Conservation (phyloP, 2,113 vertebrate species). For the Halichoeres trimaculatus region DNA sequence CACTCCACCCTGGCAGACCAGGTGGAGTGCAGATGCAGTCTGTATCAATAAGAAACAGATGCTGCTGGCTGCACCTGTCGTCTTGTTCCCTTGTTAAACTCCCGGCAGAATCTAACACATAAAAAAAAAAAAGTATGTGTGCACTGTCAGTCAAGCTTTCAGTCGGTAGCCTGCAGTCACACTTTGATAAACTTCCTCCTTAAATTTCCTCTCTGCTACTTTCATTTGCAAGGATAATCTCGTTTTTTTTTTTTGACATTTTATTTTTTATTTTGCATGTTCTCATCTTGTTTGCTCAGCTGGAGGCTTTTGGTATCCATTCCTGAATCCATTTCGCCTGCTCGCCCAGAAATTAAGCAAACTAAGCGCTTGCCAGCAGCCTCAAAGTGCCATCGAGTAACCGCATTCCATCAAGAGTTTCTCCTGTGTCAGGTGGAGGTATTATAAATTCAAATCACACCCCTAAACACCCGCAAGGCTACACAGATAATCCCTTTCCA, state of each 20-base stretch:
- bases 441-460: slow-evolving; percentile 30
- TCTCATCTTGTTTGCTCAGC: slow-evolving; percentile 68
- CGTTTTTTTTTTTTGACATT: slow-evolving; percentile 13
- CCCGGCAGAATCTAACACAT: slow-evolving; percentile 38
- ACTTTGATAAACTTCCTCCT: slow-evolving; percentile 68
- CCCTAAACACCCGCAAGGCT: slow-evolving; percentile 2
- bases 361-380: slow-evolving; percentile 44
- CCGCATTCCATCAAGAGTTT: slow-evolving; percentile 19
- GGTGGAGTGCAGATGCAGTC: slow-evolving; percentile 53
- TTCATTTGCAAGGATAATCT: slow-evolving; percentile 59
- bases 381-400: slow-evolving; percentile 28
- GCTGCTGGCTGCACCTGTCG: slow-evolving; percentile 57
- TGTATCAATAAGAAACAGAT: slow-evolving; percentile 80
- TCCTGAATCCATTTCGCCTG: slow-evolving; percentile 47
- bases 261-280: slow-evolving; percentile 4
- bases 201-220: slow-evolving; percentile 44
- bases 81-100: slow-evolving; percentile 34
- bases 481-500: background rate
- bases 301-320: slow-evolving; percentile 53
- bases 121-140: slow-evolving; percentile 30
- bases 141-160: slow-evolving; percentile 72
- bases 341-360: slow-evolving; percentile 49
- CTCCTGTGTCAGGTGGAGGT: slow-evolving; percentile 15
- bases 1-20: slow-evolving; percentile 35
- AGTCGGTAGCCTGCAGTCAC: slow-evolving; percentile 65